phyloP scores from a whole-genome alignment of 2,888 invertebrate species.

The Hypomecis atomaria region DNA sequence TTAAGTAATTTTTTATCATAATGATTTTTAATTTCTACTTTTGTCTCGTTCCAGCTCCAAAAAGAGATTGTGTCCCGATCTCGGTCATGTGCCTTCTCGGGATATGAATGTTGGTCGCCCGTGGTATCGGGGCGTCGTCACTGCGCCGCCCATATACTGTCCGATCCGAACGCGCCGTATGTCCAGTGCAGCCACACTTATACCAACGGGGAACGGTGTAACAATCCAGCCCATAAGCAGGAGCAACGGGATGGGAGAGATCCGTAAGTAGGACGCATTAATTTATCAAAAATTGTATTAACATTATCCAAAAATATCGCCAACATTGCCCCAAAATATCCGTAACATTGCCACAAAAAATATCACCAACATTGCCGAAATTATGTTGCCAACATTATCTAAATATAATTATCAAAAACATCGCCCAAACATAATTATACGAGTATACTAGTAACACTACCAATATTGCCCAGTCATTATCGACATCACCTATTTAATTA shows the following conservation, averaged over 20 bases:
- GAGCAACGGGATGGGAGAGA: constrained; percentile 55
- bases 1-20: too few species aligned
- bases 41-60: constrained; percentile 75
- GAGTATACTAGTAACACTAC: too few species aligned
- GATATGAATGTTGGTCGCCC: constrained; percentile 87
- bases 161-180: constrained; percentile 93
- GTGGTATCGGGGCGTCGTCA: constrained; percentile 89
- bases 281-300: too few species aligned
- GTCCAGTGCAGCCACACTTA: constrained; percentile 89
- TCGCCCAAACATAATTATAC: too few species aligned
- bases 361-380: too few species aligned
- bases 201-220: constrained; percentile 89
- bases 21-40: background rate
- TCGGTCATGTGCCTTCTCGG: constrained; percentile 85
- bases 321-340: too few species aligned
- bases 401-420: too few species aligned
- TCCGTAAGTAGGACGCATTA: constrained; percentile 48
- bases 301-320: too few species aligned
- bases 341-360: too few species aligned
- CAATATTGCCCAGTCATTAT: too few species aligned
- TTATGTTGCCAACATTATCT: too few species aligned
- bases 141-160: constrained; percentile 92
- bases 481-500: too few species aligned
- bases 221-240: constrained; percentile 88
- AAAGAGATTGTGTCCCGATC: constrained; percentile 86